Evolutionary conservation across 92 coral and sea anemone species (phyloP).

Genomic region (Scolanthus callimorphus): DNA sequence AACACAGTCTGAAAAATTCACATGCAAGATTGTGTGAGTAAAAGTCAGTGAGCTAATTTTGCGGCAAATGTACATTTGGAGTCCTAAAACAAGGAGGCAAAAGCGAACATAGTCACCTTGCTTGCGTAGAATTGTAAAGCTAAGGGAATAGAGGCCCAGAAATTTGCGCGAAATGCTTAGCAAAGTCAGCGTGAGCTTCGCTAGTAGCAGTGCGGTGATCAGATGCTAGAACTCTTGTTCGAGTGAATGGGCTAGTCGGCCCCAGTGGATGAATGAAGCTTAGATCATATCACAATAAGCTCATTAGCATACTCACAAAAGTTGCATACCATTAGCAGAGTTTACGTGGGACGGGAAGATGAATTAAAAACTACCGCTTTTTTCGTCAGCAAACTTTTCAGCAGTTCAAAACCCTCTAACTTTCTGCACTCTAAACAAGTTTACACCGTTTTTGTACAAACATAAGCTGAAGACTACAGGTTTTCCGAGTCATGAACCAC

Average conservation of each 20-base stretch:
- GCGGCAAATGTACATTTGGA: constrained; percentile 38
- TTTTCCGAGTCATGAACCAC: constrained; percentile 4
- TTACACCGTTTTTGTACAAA: background rate
- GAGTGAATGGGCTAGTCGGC: constrained; percentile 33
- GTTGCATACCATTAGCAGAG: constrained; percentile 23
- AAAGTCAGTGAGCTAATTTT: constrained; percentile 55
- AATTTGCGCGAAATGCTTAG: no score
- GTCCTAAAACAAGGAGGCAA: constrained; percentile 14
- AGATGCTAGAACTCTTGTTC: constrained; percentile 44
- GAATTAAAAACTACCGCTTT: constrained; percentile 9
- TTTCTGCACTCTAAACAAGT: no score
- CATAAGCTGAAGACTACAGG: background rate
- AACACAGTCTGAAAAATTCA: constrained; percentile 66
- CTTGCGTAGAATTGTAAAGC: no score
- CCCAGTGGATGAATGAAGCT: constrained; percentile 65
- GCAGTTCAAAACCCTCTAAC: no score
- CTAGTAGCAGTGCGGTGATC: no score
- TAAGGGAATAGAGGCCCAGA: no score
- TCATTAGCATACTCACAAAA: constrained; percentile 55
- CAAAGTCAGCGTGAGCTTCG: no score
- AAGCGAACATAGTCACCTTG: constrained; percentile 51
- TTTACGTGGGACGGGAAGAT: constrained; percentile 30
- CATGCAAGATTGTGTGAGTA: constrained; percentile 17
- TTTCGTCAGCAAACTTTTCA: background rate
- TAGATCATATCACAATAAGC: constrained; percentile 64